Percentiles rank a stretch among this genome's conserved stretches.
phyloP scores from a whole-genome alignment of 2,113 vertebrate species.

The Aramus guarauna region DNA sequence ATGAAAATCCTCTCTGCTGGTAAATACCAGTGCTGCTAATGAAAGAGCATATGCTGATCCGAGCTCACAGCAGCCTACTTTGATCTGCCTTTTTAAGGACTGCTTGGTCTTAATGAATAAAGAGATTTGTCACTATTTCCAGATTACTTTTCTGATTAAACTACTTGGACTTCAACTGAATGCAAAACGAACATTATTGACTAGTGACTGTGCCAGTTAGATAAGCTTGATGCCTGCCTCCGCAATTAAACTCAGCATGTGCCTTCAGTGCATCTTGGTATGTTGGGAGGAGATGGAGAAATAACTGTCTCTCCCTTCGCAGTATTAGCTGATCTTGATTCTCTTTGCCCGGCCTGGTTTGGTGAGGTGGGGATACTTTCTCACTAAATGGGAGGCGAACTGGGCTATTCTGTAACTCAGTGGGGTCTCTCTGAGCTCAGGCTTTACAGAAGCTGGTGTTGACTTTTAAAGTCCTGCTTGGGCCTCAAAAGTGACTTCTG shows the following conservation, averaged over 20 bases:
- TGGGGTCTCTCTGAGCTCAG: background rate
- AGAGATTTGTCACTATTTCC: background rate
- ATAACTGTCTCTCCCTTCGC: background rate
- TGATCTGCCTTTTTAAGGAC: background rate
- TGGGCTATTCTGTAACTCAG: background rate
- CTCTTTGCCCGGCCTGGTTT: background rate
- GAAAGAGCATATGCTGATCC: background rate
- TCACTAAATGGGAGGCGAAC: background rate
- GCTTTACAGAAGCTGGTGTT: background rate
- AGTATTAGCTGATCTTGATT: background rate
- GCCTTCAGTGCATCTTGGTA: background rate
- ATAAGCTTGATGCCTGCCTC: background rate
- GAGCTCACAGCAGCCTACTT: background rate
- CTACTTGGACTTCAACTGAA: background rate
- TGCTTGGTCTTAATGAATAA: background rate
- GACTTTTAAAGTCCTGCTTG: background rate
- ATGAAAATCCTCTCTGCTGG: background rate
- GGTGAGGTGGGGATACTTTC: background rate
- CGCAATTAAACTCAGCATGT: background rate
- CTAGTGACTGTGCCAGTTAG: background rate
- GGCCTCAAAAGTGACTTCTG: background rate
- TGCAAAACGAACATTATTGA: background rate
- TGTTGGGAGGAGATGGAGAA: background rate
- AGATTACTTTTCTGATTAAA: constrained; percentile 10
- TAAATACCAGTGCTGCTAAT: background rate